Conservation (phyloP, 2,888 invertebrate species). For the Neocrepidodera transversa region DNA sequence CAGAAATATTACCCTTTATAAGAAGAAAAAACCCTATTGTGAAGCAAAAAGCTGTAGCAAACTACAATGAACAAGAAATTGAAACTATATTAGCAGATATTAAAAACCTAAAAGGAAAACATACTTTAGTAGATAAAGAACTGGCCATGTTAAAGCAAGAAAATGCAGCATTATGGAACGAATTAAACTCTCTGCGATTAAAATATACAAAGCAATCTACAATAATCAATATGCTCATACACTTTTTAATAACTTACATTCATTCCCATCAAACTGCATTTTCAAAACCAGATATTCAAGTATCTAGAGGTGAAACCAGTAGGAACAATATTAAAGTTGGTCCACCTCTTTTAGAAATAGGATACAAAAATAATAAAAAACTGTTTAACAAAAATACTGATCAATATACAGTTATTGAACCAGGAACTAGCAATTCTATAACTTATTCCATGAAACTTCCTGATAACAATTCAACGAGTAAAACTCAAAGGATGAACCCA, state of each 20-base stretch:
- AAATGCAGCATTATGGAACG: constrained; percentile 47
- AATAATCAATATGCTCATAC: constrained; percentile 49
- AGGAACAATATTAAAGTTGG: constrained; percentile 36
- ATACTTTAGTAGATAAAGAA: constrained; percentile 41
- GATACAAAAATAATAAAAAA: constrained; percentile 31
- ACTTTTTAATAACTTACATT: constrained; percentile 47
- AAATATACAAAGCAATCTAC: constrained; percentile 48
- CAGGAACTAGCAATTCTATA: constrained; percentile 30
- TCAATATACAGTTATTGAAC: constrained; percentile 39
- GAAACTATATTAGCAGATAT: constrained; percentile 39
- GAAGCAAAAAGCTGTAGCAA: constrained; percentile 16
- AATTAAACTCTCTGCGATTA: constrained; percentile 44
- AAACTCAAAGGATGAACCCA: constrained; percentile 12
- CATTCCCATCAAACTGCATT: constrained; percentile 43
- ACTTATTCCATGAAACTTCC: constrained; percentile 29
- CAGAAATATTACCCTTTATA: constrained; percentile 75
- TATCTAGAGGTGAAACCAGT: constrained; percentile 33
- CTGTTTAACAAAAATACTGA: constrained; percentile 25
- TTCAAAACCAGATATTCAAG: constrained; percentile 38
- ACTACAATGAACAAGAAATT: constrained; percentile 32
- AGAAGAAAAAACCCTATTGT: constrained; percentile 73
- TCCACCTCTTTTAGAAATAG: constrained; percentile 44
- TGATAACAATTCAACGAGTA: constrained; percentile 4
- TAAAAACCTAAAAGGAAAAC: constrained; percentile 43
- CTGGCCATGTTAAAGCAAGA: constrained; percentile 44